Evolutionary conservation across 1,140 invertebrate genomes (phyloP).

Genomic region (Paralvinella palmiformis): DNA sequence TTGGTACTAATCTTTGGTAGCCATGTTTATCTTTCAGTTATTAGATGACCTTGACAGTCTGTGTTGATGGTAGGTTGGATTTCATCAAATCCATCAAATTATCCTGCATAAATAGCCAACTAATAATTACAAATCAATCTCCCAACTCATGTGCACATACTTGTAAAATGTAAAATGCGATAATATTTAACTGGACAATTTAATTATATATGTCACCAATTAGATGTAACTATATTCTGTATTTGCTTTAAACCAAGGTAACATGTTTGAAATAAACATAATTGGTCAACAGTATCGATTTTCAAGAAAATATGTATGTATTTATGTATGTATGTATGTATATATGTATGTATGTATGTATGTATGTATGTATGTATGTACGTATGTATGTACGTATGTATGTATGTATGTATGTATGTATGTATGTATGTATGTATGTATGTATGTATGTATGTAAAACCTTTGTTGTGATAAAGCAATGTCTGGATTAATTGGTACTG

Average conservation of each 20-base stretch:
- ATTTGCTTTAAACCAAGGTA: neutral
- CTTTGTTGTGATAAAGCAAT: too few relatives aligned
- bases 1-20: slow-evolving; percentile 76
- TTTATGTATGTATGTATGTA: too few relatives aligned
- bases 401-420: too few relatives aligned
- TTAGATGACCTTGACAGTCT: slow-evolving; percentile 73
- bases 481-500: too few relatives aligned
- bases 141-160: neutral
- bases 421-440: too few relatives aligned
- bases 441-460: too few relatives aligned
- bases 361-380: too few relatives aligned
- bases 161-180: neutral
- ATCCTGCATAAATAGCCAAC: slow-evolving; percentile 54
- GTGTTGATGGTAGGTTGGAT: slow-evolving; percentile 68
- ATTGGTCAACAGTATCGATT: neutral
- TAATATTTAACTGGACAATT: neutral
- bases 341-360: too few relatives aligned
- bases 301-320: too few relatives aligned
- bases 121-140: neutral
- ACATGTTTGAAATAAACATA: neutral
- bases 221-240: neutral
- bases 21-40: slow-evolving; percentile 69
- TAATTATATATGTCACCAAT: neutral
- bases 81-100: slow-evolving; percentile 90
- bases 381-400: too few relatives aligned